Evolutionary conservation across 2,888 invertebrate genomes (phyloP).

Genomic region (Choreutis nemorana): DNA sequence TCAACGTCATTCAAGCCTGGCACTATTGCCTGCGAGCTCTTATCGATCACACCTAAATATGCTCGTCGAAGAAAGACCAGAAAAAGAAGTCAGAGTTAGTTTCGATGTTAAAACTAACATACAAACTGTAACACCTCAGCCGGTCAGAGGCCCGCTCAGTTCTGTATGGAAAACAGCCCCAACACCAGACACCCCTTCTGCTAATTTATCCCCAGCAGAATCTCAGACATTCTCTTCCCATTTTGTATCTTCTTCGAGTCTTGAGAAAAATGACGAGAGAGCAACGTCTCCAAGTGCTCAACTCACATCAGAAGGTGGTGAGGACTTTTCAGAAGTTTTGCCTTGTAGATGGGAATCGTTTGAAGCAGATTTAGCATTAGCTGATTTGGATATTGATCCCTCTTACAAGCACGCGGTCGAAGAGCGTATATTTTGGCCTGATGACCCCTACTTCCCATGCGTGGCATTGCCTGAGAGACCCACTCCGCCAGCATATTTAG

Average conservation of each 20-base stretch:
- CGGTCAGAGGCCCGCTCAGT: slow-evolving; percentile 50
- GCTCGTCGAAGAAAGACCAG: slow-evolving; percentile 52
- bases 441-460: slow-evolving; percentile 64
- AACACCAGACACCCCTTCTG: slow-evolving; percentile 75
- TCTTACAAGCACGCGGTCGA: slow-evolving; percentile 70
- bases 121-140: slow-evolving; percentile 37
- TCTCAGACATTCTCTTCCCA: slow-evolving; percentile 71
- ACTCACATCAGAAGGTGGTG: slow-evolving; percentile 64
- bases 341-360: slow-evolving; percentile 71
- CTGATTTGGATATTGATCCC: slow-evolving; percentile 69
- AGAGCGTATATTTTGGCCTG: slow-evolving; percentile 67
- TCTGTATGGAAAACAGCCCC: slow-evolving; percentile 53
- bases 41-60: slow-evolving; percentile 58
- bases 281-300: slow-evolving; percentile 66
- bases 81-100: slow-evolving; percentile 56
- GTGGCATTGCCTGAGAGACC: slow-evolving; percentile 62
- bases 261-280: slow-evolving; percentile 49
- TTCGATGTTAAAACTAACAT: slow-evolving; percentile 47
- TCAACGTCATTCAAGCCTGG: slow-evolving; percentile 53
- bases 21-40: slow-evolving; percentile 54
- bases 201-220: slow-evolving; percentile 67
- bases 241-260: slow-evolving; percentile 63
- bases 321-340: slow-evolving; percentile 44
- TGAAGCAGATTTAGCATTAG: slow-evolving; percentile 68
- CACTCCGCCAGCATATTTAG: slow-evolving; percentile 63